These are phyloP conservation scores for Meriones unguiculatus DNA, from an alignment of 2,113 vertebrate genomes.

Conservation along the genomic window DNA sequence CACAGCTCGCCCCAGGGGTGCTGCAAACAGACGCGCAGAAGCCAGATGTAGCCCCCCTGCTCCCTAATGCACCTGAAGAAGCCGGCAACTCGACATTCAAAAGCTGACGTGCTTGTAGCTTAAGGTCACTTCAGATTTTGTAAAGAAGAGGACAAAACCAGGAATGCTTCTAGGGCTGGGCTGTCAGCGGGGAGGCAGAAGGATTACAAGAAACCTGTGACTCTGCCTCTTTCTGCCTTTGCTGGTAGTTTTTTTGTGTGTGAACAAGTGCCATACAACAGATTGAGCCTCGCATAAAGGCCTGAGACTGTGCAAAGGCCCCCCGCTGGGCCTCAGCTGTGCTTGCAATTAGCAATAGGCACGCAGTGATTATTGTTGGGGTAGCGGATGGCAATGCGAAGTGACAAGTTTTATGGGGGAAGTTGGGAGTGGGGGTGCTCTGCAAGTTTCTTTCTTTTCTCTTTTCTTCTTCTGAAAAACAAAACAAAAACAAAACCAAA, in stretches of 20 bases:
- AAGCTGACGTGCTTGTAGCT: constrained; percentile 91
- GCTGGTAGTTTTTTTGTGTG: constrained; percentile 93
- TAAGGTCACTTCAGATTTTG: constrained; percentile 94
- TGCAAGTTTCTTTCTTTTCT: constrained; percentile 85
- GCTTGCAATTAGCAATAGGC: constrained; percentile 99
- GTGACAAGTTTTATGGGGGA: constrained; percentile 97
- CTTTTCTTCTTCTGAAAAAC: constrained; percentile 78
- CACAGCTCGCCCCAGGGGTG: constrained; percentile 93
- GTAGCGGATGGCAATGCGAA: constrained; percentile 97
- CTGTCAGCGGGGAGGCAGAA: constrained; percentile 93
- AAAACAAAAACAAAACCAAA: not conserved
- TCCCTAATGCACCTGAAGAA: constrained; percentile 93
- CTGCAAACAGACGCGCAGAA: constrained; percentile 94
- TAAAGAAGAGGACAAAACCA: constrained; percentile 93
- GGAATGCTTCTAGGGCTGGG: constrained; percentile 95
- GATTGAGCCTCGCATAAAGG: constrained; percentile 93
- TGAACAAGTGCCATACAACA: constrained; percentile 94
- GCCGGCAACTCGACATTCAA: constrained; percentile 88
- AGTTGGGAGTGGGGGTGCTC: constrained; percentile 90
- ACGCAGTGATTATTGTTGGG: constrained; percentile 99
- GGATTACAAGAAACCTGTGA: constrained; percentile 99
- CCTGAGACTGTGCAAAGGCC: constrained; percentile 94
- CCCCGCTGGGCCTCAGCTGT: constrained; percentile 99
- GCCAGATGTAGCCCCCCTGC: constrained; percentile 89
- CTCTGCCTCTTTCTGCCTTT: constrained; percentile 99